Base-by-base conservation (phyloP, 2,113 vertebrate species). In the Zosterops pallidus region DNA sequence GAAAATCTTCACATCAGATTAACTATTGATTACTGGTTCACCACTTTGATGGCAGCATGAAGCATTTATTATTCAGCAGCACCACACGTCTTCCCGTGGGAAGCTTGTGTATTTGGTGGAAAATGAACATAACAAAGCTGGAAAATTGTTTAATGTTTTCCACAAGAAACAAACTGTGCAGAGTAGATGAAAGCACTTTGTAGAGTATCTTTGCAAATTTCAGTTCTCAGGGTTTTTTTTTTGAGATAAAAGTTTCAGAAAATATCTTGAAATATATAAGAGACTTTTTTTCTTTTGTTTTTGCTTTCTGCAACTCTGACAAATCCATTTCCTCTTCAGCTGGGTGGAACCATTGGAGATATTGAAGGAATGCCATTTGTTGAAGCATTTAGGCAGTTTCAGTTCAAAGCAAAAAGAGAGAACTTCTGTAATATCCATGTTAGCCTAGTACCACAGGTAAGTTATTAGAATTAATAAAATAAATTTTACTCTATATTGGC, bases 311-410 rank as follows among this genome's bases (percentile, higher is more conserved):
- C 12, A 3, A 41, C 42, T 53, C 50, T 92, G 44, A 87, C 42
- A 29, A 33, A 71, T 31, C 24, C 20, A 82, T 64, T 95, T 93
- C 52, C 88, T 90, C 95, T 94, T 71, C 92, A 98, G 98, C 92
- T 98, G 89, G 98, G 98, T 69, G 98, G 98, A 93, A 98, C 98
- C 56, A 98, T 98, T 81, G 98, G 98, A 69, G 98, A 98, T 91
- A 98, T 98, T 28, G 98, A 98, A 96, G 98, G 98, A 86, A 98
- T 98, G 98, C 98, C 98, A 1, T 98, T 98, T 94, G 95, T 98
- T 85, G 98, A 98, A 97, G 98, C 98, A 3, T 98, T 98, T 92
- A 97, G 98, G 70, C 98, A 98, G 56, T 98, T 98, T 94, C 98
- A 98, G 77, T 98, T 98, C 95, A 98, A 98, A 89, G 98, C 97